A percentile compares a stretch with the other conserved stretches of the same genome.
Evolutionary conservation across 2,797 vertebrate genomes (phyloP).

Genomic region (Aldrovandia affinis): DNA sequence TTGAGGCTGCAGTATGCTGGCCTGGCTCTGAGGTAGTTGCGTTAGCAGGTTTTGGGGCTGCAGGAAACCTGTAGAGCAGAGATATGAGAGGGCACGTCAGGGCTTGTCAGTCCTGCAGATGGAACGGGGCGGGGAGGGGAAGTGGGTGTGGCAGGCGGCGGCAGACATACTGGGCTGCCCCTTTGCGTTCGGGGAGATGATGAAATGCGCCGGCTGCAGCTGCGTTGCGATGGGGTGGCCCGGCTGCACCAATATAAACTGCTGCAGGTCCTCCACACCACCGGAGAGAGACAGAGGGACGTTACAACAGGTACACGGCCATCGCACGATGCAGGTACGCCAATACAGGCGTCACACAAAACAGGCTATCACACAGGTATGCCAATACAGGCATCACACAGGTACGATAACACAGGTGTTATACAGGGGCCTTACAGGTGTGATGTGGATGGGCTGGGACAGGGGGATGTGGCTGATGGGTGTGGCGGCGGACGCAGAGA

Average conservation of each 20-base stretch:
- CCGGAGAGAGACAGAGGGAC: not conserved
- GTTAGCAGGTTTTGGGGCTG: slow-evolving; percentile 87
- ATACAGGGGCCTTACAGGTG: slow-evolving; percentile 61
- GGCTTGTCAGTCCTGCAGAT: not conserved
- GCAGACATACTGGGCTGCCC: slow-evolving; percentile 79
- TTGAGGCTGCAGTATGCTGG: slow-evolving; percentile 84
- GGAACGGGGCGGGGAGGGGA: not conserved
- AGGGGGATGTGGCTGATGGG: slow-evolving; percentile 86
- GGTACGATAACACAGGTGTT: too few species aligned
- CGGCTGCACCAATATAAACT: slow-evolving; percentile 86
- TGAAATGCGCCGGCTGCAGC: slow-evolving; percentile 85
- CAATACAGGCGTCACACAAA: not conserved
- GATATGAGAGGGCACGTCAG: not conserved
- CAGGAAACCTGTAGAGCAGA: slow-evolving; percentile 74
- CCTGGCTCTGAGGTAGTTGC: slow-evolving; percentile 89
- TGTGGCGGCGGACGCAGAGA: slow-evolving; percentile 85
- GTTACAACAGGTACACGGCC: not conserved
- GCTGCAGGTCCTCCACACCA: slow-evolving; percentile 77
- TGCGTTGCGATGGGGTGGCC: slow-evolving; percentile 70
- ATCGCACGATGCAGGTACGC: not conserved
- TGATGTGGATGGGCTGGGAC: slow-evolving; percentile 85
- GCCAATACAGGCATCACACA: not conserved
- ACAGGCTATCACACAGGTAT: not conserved
- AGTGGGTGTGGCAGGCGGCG: too few species aligned
- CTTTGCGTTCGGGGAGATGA: slow-evolving; percentile 86